Evolutionary conservation across 1,140 invertebrate species (phyloP).

Genomic region (Acarapis woodi): DNA sequence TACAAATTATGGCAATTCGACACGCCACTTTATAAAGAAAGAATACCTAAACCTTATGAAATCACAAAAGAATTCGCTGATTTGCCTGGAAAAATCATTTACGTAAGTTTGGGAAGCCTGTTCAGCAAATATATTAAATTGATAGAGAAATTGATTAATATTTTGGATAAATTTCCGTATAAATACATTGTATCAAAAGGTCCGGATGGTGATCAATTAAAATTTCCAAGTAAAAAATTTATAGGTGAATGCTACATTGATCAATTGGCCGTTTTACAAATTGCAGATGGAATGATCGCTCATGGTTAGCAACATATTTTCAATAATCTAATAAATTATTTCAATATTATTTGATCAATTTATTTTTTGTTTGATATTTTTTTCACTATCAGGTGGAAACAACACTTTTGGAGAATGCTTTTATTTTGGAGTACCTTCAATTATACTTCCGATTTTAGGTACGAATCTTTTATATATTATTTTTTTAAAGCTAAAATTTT

Average conservation of each 20-base stretch:
- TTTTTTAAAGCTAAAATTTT: no score
- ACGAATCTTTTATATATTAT: no score
- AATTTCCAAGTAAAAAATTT: slow-evolving; percentile 5
- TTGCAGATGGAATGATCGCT: slow-evolving; percentile 14
- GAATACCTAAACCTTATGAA: no score
- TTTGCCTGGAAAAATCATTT: slow-evolving; percentile 6
- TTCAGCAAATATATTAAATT: slow-evolving; percentile 10
- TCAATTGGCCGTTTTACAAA: slow-evolving; percentile 2
- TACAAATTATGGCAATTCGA: no score
- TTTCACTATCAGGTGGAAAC: no score
- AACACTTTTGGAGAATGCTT: slow-evolving; percentile 9
- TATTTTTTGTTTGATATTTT: no score
- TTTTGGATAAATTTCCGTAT: not conserved
- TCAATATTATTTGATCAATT: no score
- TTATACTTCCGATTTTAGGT: slow-evolving; percentile 9
- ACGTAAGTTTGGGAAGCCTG: slow-evolving; percentile 3
- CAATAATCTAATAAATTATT: no score
- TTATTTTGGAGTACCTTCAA: slow-evolving; percentile 6
- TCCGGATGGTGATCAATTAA: not conserved
- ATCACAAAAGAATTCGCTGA: no score
- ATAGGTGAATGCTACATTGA: slow-evolving; percentile 3
- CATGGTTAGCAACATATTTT: no score
- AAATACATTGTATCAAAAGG: slow-evolving; percentile 6
- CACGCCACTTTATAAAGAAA: no score
- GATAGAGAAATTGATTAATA: not conserved